Percentiles rank a stretch among this genome's conserved stretches.
phyloP scores from a whole-genome alignment of 2,888 invertebrate species.

The Aphidoletes aphidimyza region DNA sequence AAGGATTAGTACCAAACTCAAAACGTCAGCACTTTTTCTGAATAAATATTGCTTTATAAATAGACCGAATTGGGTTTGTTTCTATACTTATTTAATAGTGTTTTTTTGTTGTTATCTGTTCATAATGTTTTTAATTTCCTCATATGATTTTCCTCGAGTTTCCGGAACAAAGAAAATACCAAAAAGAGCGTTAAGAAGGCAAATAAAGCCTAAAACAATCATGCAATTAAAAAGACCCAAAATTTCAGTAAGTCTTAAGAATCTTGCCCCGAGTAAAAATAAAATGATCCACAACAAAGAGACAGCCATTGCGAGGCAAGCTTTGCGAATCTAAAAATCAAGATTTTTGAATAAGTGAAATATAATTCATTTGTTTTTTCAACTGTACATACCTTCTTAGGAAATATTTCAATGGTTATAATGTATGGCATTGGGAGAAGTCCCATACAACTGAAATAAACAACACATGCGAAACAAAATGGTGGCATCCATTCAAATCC shows the following conservation, averaged over 20 bases:
- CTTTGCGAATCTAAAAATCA: neutral
- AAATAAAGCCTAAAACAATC: slow-evolving; percentile 61
- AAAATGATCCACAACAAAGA: slow-evolving; percentile 56
- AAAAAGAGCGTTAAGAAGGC: slow-evolving; percentile 62
- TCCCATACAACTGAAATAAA: neutral
- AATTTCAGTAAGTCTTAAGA: slow-evolving; percentile 48
- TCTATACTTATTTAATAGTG: neutral
- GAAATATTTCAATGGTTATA: neutral
- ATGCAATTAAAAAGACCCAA: slow-evolving; percentile 63
- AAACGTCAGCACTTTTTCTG: too few relatives aligned
- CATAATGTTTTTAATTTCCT: neutral
- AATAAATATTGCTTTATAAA: neutral
- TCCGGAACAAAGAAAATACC: slow-evolving; percentile 63
- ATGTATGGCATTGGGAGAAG: neutral
- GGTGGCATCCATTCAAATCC: neutral
- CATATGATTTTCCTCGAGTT: slow-evolving; percentile 62
- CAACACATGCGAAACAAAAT: neutral
- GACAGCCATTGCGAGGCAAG: neutral
- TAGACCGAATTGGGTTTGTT: neutral
- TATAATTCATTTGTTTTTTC: neutral
- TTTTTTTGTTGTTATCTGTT: neutral
- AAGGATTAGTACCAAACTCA: too few relatives aligned
- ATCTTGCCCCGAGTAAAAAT: slow-evolving; percentile 59
- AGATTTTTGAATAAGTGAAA: neutral
- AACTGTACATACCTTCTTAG: neutral